Evolutionary conservation across 2,113 vertebrate species (phyloP).

Genomic region (Tragulus kanchil): DNA sequence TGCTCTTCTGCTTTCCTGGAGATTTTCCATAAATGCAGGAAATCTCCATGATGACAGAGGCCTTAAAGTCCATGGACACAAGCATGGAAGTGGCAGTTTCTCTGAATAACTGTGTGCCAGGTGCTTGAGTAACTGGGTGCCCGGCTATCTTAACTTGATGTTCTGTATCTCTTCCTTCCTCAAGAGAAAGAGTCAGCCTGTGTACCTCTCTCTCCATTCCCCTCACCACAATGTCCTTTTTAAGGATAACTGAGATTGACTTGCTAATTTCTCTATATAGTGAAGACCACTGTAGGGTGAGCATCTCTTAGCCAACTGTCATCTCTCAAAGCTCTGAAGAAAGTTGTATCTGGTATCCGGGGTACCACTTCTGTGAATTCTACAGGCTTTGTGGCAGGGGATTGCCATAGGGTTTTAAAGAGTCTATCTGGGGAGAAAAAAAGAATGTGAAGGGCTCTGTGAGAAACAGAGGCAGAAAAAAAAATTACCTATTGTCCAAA

Average conservation of each 20-base stretch:
- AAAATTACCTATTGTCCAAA: background rate
- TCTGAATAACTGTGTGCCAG: background rate
- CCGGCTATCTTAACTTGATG: conserved; percentile 63
- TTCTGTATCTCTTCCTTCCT: conserved; percentile 34
- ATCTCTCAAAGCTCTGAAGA: conserved; percentile 2
- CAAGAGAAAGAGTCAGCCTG: conserved; percentile 45
- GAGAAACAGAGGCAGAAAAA: background rate
- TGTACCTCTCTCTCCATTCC: conserved; percentile 53
- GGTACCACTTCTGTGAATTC: background rate
- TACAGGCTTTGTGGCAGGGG: background rate
- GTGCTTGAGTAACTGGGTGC: background rate
- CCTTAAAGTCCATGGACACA: background rate
- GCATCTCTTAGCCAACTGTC: background rate
- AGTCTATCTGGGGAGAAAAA: background rate
- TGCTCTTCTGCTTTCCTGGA: conserved; percentile 13
- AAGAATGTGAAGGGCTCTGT: background rate
- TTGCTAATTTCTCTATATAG: conserved; percentile 55
- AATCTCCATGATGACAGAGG: conserved; percentile 53
- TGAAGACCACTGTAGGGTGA: background rate
- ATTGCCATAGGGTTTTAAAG: background rate
- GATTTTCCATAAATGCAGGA: conserved; percentile 41
- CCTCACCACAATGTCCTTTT: conserved; percentile 60
- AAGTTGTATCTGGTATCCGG: background rate
- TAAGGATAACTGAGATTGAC: conserved; percentile 20
- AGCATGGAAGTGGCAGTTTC: conserved; percentile 54